Conservation (phyloP, 1,140 invertebrate species). For the Popillia japonica region DNA sequence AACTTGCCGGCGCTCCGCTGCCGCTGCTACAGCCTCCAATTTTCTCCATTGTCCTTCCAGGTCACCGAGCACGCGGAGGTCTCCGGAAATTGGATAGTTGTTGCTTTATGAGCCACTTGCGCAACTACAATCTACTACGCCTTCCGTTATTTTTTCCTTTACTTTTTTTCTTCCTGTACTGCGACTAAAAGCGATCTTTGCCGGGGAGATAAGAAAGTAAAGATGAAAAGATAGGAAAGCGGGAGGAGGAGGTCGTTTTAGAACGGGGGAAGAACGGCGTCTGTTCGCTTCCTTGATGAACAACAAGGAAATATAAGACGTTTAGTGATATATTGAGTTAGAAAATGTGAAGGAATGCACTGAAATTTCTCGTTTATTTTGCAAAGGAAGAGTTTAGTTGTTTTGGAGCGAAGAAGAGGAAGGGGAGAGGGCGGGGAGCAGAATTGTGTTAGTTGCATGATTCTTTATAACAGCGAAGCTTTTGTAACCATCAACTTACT, state of each 20-base stretch:
- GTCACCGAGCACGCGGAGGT: not conserved
- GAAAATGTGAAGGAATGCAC: too few species aligned
- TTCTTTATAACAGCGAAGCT: too few species aligned
- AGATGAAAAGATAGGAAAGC: not conserved
- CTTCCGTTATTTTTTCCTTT: not conserved
- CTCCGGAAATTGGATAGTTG: slow-evolving; percentile 23
- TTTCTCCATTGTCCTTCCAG: slow-evolving; percentile 25
- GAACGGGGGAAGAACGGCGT: not conserved
- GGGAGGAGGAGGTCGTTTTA: not conserved
- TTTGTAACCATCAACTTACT: too few species aligned
- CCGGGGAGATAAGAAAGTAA: not conserved
- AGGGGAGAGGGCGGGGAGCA: too few species aligned
- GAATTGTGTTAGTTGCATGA: too few species aligned
- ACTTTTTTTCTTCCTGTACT: not conserved
- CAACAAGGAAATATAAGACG: not conserved
- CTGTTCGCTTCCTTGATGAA: not conserved
- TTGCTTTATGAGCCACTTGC: slow-evolving; percentile 31
- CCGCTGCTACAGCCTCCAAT: not conserved
- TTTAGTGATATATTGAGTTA: not conserved
- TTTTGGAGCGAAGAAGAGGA: too few species aligned
- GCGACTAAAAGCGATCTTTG: not conserved
- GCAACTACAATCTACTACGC: not conserved
- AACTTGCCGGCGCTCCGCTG: not conserved
- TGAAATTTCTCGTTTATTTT: too few species aligned
- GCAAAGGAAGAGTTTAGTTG: too few species aligned